Base-by-base conservation (phyloP, 1,140 invertebrate genomes). In the Marisa cornuarietis region DNA sequence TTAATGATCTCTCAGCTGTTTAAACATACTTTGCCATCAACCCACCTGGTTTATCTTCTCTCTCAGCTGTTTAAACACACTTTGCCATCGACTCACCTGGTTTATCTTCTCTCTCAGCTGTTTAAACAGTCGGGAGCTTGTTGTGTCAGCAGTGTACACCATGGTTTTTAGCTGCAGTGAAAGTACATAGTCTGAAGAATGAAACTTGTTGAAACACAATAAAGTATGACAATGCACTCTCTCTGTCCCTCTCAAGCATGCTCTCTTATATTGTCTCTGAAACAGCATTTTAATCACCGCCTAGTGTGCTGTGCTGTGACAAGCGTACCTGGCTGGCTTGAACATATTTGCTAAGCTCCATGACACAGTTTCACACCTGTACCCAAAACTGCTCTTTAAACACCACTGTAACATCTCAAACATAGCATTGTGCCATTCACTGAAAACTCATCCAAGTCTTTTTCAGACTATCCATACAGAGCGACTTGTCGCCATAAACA, bases 331-430 rank as follows among this genome's bases (percentile, higher is more conserved):
- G 76, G 11, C 31, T 42, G 76, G 11, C 72, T 72, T 76, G 84
- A 84, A 83, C 85, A 85, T 51, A 82, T 85, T 58, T 78, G 81
- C n/a, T 89, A 86, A 71, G 83, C 83, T 75, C 85, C 78, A 78
- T 85, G 87, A 0, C 81, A 79, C 81, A 89, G n/a, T 75, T 78
- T 10, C 85, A 82, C 71, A 89, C 76, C 87, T 88, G 81, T 71
- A 81, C 71, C 6, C 31, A 42, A 42, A 42, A 42, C 31, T 42
- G 31, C 31, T 1, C 0, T 42, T 0, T 42, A 42, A 42, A 42
- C 2, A 1, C 31, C 31, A 42, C 31, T 42, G 31, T 42, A 42
- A 42, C 31, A 42, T 42, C 31, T 42, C 31, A 42, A 42, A 42
- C 31, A 0, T 42, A 42, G 31, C 31, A 42, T 6, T 42, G 31